Percentiles rank a stretch among this genome's conserved stretches.
phyloP scores from a whole-genome alignment of 2,113 vertebrate species.

The Bothrops jararaca region DNA sequence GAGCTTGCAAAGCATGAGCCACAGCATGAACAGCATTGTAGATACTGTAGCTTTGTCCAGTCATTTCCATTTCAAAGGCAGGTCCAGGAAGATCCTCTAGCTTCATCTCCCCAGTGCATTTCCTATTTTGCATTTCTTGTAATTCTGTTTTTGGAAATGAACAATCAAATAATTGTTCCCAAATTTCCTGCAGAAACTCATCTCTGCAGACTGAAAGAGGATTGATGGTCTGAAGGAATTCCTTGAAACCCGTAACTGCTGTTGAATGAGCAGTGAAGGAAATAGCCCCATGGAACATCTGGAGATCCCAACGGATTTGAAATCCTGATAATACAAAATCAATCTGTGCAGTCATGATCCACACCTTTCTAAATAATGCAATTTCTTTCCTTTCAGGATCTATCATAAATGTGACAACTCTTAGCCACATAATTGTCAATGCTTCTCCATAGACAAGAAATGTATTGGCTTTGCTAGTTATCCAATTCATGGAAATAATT shows the following conservation, averaged over 20 bases:
- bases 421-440: not conserved
- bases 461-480: not conserved
- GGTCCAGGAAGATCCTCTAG: not conserved
- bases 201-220: not conserved
- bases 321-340: not conserved
- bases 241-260: not conserved
- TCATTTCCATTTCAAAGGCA: not conserved
- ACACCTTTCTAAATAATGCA: not conserved
- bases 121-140: fast-evolving
- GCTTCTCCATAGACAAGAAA: not conserved
- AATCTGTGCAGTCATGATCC: not conserved
- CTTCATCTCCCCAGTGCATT: not conserved
- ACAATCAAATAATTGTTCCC: not conserved
- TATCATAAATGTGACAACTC: fast-evolving
- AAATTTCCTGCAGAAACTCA: not conserved
- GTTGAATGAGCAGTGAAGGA: not conserved
- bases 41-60: not conserved
- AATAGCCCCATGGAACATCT: not conserved
- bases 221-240: not conserved
- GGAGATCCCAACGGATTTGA: fast-evolving
- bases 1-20: not conserved
- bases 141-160: not conserved
- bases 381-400: not conserved
- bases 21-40: not conserved
- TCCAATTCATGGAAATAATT: not conserved